Percentiles rank a stretch among this genome's conserved stretches.
Conservation (phyloP, 2,888 invertebrate species). For the Troglohyphantes excavatus region DNA sequence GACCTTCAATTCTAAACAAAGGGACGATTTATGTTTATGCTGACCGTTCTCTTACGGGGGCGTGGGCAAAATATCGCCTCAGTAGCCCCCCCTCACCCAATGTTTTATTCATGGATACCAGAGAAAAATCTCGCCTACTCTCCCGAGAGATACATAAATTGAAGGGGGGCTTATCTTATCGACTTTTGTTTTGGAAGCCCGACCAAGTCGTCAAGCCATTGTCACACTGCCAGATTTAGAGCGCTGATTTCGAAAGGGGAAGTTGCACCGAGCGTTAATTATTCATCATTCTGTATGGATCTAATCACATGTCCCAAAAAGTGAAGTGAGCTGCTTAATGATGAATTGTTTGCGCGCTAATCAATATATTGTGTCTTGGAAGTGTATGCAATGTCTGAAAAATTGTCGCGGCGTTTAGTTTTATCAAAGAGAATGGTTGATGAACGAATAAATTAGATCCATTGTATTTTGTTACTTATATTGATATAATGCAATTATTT, state of each 20-base stretch:
- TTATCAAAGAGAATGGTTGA: no score
- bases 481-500: no score
- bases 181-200: constrained; percentile 38
- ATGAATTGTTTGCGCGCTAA: no score
- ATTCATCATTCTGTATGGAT: constrained; percentile 4
- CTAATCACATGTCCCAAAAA: no score
- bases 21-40: constrained; percentile 50
- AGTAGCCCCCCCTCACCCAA: constrained; percentile 20
- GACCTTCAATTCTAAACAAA: constrained; percentile 24
- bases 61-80: constrained; percentile 38
- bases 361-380: no score
- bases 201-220: constrained; percentile 33
- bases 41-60: constrained; percentile 56
- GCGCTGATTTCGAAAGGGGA: constrained; percentile 11
- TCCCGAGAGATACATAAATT: constrained; percentile 71
- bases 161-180: constrained; percentile 50
- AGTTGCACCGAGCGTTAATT: constrained; percentile 4
- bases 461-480: no score
- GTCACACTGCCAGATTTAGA: constrained; percentile 23
- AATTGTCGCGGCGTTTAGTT: no score
- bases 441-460: no score
- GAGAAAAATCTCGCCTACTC: constrained; percentile 56
- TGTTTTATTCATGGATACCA: constrained; percentile 66
- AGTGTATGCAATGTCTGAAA: no score
- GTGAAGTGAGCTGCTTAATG: no score